Conservation (phyloP, 2,888 invertebrate genomes). For the Hermaeophaga mercurialis region DNA sequence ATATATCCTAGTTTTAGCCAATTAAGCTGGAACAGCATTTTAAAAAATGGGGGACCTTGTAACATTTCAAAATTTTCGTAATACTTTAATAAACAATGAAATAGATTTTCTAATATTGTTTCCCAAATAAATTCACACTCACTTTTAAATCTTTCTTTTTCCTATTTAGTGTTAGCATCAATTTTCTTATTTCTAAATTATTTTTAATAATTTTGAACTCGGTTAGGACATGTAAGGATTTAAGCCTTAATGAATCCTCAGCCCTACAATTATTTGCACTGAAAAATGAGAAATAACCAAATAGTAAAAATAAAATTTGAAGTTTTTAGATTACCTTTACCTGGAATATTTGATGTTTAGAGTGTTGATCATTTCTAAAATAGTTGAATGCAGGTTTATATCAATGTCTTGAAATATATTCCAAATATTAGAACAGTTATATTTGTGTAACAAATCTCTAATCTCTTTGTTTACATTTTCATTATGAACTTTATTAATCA, state of each 20-base stretch:
- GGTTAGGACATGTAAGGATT: slow-evolving; percentile 37
- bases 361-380: slow-evolving; percentile 24
- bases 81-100: no score
- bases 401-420: slow-evolving; percentile 32
- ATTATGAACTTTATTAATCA: slow-evolving; percentile 2
- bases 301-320: not conserved
- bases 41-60: not conserved
- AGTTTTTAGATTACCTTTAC: no score
- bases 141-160: slow-evolving; percentile 36
- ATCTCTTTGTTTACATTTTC: slow-evolving; percentile 1
- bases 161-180: no score
- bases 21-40: slow-evolving; percentile 17
- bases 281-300: slow-evolving; percentile 16
- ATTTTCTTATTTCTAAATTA: slow-evolving; percentile 31
- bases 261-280: slow-evolving; percentile 30
- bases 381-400: slow-evolving; percentile 30
- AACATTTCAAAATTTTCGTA: slow-evolving; percentile 27
- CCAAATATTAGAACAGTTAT: slow-evolving; percentile 37
- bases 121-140: no score
- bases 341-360: slow-evolving; percentile 6
- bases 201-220: slow-evolving; percentile 37
- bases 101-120: slow-evolving; percentile 30
- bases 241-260: slow-evolving; percentile 36
- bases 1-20: slow-evolving; percentile 14
- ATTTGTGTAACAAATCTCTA: slow-evolving; percentile 28